Evolutionary conservation across 2,888 invertebrate genomes (phyloP).

Genomic region (Leptura quadrifasciata): DNA sequence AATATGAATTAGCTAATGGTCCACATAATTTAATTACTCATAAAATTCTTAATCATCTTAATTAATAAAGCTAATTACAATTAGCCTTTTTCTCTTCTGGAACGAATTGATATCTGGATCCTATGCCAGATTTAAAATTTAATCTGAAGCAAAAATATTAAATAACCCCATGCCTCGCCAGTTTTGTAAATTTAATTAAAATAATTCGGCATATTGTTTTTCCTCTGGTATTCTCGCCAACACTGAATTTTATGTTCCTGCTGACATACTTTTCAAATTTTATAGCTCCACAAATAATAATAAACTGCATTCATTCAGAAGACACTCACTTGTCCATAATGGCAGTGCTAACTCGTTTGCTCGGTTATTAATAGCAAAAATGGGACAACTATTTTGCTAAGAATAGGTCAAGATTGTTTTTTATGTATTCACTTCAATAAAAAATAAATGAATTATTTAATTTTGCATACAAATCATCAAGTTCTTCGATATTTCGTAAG

Average conservation of each 20-base stretch:
- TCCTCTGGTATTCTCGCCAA: conserved; percentile 21
- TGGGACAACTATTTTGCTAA: conserved; percentile 10
- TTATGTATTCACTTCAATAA: neutral
- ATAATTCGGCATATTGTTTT: neutral
- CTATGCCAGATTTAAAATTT: neutral
- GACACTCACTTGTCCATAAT: conserved; percentile 3
- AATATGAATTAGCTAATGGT: no score
- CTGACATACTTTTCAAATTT: conserved; percentile 35
- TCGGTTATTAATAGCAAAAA: conserved; percentile 21
- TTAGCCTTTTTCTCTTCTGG: no score
- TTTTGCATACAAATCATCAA: no score
- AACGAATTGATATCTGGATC: no score
- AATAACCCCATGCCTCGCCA: neutral
- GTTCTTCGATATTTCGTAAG: no score
- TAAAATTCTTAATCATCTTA: no score
- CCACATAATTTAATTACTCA: no score
- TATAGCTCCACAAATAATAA: conserved; percentile 26
- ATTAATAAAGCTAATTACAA: no score
- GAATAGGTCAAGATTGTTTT: neutral
- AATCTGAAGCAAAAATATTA: neutral
- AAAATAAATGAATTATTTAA: no score
- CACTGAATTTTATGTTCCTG: conserved; percentile 37
- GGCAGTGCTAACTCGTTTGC: conserved; percentile 12
- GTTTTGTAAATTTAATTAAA: neutral
- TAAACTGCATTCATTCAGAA: conserved; percentile 21